Conservation (phyloP, 2,113 vertebrate species). For the Dolichotis patagonum region DNA sequence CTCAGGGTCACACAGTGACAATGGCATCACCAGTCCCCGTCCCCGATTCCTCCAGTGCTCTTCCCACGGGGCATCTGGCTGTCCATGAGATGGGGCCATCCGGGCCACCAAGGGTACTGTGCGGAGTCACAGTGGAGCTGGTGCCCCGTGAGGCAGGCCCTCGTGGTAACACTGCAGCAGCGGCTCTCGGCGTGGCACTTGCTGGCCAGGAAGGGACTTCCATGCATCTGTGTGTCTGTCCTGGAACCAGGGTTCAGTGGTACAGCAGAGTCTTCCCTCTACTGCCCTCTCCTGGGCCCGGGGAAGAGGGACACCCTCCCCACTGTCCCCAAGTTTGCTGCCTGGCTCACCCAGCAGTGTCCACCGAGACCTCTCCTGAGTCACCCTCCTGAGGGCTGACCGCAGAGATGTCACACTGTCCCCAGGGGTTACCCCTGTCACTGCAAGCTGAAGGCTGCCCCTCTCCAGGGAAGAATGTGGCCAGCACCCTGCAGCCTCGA, state of each 20-base stretch:
- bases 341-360: not conserved
- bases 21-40: rapidly evolving
- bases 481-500: not conserved
- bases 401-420: not conserved
- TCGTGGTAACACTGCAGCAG: not conserved
- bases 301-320: not conserved
- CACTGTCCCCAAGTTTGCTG: not conserved
- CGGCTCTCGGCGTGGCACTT: not conserved
- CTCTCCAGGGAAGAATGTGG: not conserved
- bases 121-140: rapidly evolving
- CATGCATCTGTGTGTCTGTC: no score
- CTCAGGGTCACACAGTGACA: not conserved
- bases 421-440: not conserved
- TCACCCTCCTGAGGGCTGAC: not conserved
- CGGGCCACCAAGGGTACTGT: no score
- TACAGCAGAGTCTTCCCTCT: not conserved
- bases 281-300: not conserved
- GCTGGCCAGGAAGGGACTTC: not conserved
- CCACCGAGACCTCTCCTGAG: not conserved
- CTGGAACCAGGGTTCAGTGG: not conserved
- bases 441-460: not conserved
- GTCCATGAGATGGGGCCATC: not conserved
- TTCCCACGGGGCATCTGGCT: not conserved
- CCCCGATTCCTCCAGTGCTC: not conserved
- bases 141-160: not conserved